Conservation (phyloP, 2,113 vertebrate genomes). For the Butorides virescens region DNA sequence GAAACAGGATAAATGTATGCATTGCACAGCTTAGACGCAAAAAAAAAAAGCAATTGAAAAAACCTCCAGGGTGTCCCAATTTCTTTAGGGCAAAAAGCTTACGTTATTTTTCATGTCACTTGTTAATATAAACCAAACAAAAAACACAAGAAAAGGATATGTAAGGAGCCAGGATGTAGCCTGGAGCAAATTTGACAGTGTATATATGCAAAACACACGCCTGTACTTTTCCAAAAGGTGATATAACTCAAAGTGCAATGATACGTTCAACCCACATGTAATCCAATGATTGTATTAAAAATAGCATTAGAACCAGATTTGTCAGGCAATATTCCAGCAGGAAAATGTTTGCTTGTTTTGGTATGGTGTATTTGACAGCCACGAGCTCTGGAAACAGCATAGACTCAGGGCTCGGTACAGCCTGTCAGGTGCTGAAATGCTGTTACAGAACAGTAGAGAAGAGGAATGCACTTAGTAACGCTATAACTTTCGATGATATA, state of each 20-base stretch:
- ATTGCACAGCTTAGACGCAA: background rate
- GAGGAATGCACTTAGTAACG: constrained; percentile 40
- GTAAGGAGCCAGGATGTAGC: background rate
- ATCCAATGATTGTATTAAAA: background rate
- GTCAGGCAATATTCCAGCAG: background rate
- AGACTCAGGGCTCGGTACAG: background rate
- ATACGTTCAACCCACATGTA: background rate
- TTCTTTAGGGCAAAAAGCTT: background rate
- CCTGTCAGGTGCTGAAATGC: constrained; percentile 44
- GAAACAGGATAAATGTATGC: background rate
- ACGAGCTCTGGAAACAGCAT: background rate
- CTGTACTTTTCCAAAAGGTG: background rate
- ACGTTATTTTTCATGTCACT: background rate
- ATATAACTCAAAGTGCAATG: background rate
- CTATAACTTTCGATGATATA: background rate
- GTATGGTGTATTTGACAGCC: background rate
- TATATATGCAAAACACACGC: background rate
- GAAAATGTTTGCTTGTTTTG: background rate
- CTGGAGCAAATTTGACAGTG: background rate
- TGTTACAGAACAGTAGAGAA: constrained; percentile 30
- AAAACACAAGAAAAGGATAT: background rate
- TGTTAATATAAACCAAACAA: background rate
- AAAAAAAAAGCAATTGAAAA: background rate
- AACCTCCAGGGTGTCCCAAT: background rate
- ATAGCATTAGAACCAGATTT: background rate